Evolutionary conservation across 2,797 vertebrate genomes (phyloP).

Genomic region (Lagocephalus sceleratus): DNA sequence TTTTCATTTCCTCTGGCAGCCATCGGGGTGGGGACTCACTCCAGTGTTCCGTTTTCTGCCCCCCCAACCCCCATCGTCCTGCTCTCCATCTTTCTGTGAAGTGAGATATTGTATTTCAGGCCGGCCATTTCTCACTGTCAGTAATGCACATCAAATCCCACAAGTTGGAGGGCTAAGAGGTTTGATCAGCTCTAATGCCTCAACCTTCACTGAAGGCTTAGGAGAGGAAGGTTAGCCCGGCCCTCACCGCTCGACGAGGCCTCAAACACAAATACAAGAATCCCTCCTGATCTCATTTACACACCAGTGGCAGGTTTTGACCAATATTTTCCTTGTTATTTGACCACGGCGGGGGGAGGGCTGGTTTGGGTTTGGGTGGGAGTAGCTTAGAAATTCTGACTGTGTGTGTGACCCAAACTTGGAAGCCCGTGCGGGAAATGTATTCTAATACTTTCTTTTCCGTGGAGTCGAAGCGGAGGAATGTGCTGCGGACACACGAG

Average conservation of each 20-base stretch:
- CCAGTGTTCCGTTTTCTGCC: constrained; percentile 7
- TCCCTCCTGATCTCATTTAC: constrained; percentile 79
- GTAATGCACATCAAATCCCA: constrained; percentile 79
- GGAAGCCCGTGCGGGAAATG: constrained; percentile 54
- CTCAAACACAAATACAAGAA: constrained; percentile 70
- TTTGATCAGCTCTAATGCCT: constrained; percentile 73
- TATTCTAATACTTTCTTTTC: constrained; percentile 63
- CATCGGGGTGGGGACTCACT: background rate
- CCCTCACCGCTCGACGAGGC: constrained; percentile 46
- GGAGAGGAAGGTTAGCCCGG: constrained; percentile 65
- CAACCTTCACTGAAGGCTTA: constrained; percentile 72
- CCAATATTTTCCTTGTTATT: constrained; percentile 77
- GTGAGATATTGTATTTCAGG: constrained; percentile 78
- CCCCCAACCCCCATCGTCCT: constrained; percentile 16
- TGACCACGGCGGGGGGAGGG: constrained; percentile 43
- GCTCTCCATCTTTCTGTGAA: constrained; percentile 52
- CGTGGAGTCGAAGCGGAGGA: constrained; percentile 56
- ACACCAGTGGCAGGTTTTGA: constrained; percentile 68
- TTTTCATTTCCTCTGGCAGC: background rate
- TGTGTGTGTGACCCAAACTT: constrained; percentile 26
- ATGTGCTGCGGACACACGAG: constrained; percentile 57
- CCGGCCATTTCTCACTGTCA: constrained; percentile 79
- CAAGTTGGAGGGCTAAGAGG: constrained; percentile 71
- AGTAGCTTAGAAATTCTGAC: constrained; percentile 57
- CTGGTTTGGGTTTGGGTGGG: constrained; percentile 36